A percentile compares a stretch with the other conserved stretches of the same genome.
These are phyloP conservation scores for Acromyrmex heyeri DNA, from an alignment of 1,140 invertebrate genomes.

Conservation along the genomic window DNA sequence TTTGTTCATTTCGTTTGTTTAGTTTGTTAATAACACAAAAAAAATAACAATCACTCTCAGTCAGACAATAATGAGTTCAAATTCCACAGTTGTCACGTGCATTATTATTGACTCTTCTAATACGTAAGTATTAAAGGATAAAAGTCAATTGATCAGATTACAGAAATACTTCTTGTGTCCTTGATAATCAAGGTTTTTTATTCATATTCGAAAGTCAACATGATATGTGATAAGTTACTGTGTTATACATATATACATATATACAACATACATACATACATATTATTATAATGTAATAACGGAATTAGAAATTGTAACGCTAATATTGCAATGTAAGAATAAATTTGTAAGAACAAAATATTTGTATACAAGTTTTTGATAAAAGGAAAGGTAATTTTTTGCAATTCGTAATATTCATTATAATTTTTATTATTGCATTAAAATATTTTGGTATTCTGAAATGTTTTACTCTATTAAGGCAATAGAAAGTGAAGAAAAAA, in stretches of 20 bases:
- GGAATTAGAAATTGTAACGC: not conserved
- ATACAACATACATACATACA: not conserved
- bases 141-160: not conserved
- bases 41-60: not conserved
- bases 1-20: not conserved
- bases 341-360: not conserved
- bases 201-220: no score
- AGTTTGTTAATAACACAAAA: no score
- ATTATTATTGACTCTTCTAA: not conserved
- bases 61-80: constrained; percentile 2
- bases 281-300: not conserved
- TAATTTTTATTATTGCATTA: not conserved
- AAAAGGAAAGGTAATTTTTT: not conserved
- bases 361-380: not conserved
- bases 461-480: not conserved
- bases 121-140: not conserved
- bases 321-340: not conserved
- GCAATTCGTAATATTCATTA: not conserved
- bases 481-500: not conserved
- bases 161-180: not conserved
- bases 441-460: not conserved
- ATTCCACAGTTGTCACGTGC: not conserved
- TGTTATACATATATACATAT: not conserved
- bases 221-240: not conserved
- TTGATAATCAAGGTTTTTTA: not conserved